A percentile compares a stretch with the other conserved stretches of the same genome.
Evolutionary conservation across 2,113 vertebrate species (phyloP).

Genomic region (Promerops cafer): DNA sequence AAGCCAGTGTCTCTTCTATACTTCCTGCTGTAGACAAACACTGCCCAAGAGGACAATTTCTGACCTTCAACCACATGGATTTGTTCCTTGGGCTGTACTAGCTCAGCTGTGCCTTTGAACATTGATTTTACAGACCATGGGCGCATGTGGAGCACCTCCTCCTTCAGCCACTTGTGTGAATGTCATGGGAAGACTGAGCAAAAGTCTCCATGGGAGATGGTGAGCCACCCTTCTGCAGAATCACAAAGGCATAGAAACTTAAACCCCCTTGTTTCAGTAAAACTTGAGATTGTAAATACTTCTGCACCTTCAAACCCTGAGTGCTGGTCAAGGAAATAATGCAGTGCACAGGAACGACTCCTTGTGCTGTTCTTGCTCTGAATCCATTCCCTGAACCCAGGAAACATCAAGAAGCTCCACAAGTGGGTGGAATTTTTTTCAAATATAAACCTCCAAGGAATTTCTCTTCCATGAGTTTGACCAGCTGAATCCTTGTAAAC

Average conservation of each 20-base stretch:
- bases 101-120: background rate
- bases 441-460: background rate
- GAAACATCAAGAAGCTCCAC: background rate
- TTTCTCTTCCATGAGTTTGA: background rate
- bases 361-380: background rate
- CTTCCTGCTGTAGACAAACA: background rate
- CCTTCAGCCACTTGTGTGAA: background rate
- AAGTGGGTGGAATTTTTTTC: background rate
- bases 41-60: background rate
- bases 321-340: background rate
- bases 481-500: background rate
- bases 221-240: background rate
- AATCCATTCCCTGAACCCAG: background rate
- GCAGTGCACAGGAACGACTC: background rate
- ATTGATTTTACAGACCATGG: fast-evolving
- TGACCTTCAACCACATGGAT: background rate
- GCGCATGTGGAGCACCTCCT: background rate
- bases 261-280: background rate
- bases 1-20: background rate
- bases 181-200: background rate
- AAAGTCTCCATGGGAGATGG: background rate
- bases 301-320: background rate
- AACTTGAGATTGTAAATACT: background rate
- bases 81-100: background rate
- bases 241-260: background rate